Base-by-base conservation (phyloP, 2,113 vertebrate genomes). In the Miniopterus natalensis region DNA sequence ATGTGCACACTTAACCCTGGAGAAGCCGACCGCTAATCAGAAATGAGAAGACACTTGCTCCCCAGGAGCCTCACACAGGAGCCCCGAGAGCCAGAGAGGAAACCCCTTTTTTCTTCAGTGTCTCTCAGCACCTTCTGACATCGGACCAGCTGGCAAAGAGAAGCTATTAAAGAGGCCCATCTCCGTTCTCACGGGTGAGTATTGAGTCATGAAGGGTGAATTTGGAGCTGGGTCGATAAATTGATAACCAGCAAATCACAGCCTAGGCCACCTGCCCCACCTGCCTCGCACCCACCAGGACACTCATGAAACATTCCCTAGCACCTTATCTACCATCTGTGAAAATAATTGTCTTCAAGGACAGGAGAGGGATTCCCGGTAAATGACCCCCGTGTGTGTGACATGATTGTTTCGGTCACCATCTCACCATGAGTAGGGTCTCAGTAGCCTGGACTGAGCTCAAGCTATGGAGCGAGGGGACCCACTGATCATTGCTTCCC, bases 181-280 rank as follows among this genome's bases (percentile, higher is more conserved):
- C 10, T 66, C 29, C 8, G 1, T 73, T 68, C 47, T 71, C 75
- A 73, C n/a, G 80, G 40, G 47, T 40, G 10, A 25, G 40, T 8
- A 36, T 36, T 36, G 36, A 36, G 36, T 4, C 8, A 14, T 9
- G 15, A 85, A 70, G 51, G 25, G 6, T 68, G 31, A 49, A 23
- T 59, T 61, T 51, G 61, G n/a, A 90, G 17, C 25, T 5, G 31
- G 94, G 68, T 14, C n/a, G 75, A 40, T 17, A 68, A 51, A 51
- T 13, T 25, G 27, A 17, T 45, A 78, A 29, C 2, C 29, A 49
- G 12, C 7, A 49, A 80, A 73, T 7, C 6, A 31, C 27, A 18
- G 9, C 18, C 27, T 5, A 31, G 9, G 20, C 9, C 51, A 36
- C 15, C 20, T 1, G 12, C 8, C 21, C 21, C 15, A 13, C 0